Evolutionary conservation across 2,888 invertebrate species (phyloP).

Genomic region (Autographa pulchrina): DNA sequence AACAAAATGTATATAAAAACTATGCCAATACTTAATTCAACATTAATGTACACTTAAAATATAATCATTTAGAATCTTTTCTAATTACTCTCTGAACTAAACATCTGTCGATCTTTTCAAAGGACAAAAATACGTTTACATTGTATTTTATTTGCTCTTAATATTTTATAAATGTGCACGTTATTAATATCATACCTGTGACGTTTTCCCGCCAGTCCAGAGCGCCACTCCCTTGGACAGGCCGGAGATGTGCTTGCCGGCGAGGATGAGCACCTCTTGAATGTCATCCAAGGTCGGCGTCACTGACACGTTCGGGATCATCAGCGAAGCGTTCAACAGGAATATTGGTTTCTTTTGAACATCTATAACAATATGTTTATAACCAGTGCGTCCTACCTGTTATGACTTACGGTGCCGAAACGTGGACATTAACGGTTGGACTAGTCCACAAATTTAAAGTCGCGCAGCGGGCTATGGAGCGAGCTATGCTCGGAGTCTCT

Average conservation of each 20-base stretch:
- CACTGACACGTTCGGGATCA: slow-evolving; percentile 96
- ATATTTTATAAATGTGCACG: not conserved
- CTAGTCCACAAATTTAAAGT: too few species aligned
- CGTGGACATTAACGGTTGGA: too few species aligned
- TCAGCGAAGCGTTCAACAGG: slow-evolving; percentile 94
- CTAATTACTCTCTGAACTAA: too few species aligned
- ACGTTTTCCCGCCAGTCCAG: slow-evolving; percentile 94
- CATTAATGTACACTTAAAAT: slow-evolving; percentile 1
- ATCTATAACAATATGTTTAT: slow-evolving; percentile 67
- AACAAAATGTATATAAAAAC: not conserved
- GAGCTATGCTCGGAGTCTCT: too few species aligned
- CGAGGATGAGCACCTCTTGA: slow-evolving; percentile 94
- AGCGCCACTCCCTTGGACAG: slow-evolving; percentile 97
- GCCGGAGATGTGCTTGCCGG: slow-evolving; percentile 95
- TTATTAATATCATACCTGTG: slow-evolving; percentile 70
- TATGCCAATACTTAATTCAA: not conserved
- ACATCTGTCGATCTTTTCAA: too few species aligned
- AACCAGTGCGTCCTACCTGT: too few species aligned
- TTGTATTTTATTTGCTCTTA: not conserved
- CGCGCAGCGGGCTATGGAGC: too few species aligned
- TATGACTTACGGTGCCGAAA: too few species aligned
- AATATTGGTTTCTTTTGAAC: slow-evolving; percentile 92
- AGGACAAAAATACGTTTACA: too few species aligned
- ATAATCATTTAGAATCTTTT: too few species aligned
- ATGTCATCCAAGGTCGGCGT: slow-evolving; percentile 97